A percentile compares a stretch with the other conserved stretches of the same genome.
phyloP scores from a whole-genome alignment of 2,888 invertebrate species.

The Trimorus sp. region DNA sequence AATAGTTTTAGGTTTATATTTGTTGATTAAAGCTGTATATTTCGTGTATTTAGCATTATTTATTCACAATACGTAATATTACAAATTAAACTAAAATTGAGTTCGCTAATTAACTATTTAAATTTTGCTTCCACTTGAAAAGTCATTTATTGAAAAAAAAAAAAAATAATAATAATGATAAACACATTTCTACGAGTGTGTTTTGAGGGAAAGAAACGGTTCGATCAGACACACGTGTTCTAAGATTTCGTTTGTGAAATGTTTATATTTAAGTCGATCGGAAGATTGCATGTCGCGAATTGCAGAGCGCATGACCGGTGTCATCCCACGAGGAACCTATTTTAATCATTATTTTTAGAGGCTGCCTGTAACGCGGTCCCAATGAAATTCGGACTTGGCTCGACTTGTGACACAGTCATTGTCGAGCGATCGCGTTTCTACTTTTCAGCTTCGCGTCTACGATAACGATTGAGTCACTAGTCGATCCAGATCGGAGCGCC shows the following conservation, averaged over 20 bases:
- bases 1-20: too few species aligned
- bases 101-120: too few species aligned
- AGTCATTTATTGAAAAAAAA: too few species aligned
- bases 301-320: slow-evolving; percentile 47
- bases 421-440: neutral
- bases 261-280: slow-evolving; percentile 59
- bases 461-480: too few species aligned
- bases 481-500: too few species aligned
- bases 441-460: slow-evolving; percentile 4
- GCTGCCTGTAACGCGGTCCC: slow-evolving; percentile 28
- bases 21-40: too few species aligned
- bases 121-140: too few species aligned
- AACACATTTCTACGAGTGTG: too few species aligned
- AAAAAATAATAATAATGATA: too few species aligned
- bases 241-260: slow-evolving; percentile 41
- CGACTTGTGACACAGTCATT: slow-evolving; percentile 19
- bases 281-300: slow-evolving; percentile 36
- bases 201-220: neutral
- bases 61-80: too few species aligned
- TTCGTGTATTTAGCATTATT: too few species aligned
- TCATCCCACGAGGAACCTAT: slow-evolving; percentile 56
- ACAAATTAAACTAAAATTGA: too few species aligned
- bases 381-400: slow-evolving; percentile 44
- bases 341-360: slow-evolving; percentile 63
- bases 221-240: slow-evolving; percentile 15